Conservation (phyloP, 2,888 invertebrate genomes). For the Pomacea canaliculata region DNA sequence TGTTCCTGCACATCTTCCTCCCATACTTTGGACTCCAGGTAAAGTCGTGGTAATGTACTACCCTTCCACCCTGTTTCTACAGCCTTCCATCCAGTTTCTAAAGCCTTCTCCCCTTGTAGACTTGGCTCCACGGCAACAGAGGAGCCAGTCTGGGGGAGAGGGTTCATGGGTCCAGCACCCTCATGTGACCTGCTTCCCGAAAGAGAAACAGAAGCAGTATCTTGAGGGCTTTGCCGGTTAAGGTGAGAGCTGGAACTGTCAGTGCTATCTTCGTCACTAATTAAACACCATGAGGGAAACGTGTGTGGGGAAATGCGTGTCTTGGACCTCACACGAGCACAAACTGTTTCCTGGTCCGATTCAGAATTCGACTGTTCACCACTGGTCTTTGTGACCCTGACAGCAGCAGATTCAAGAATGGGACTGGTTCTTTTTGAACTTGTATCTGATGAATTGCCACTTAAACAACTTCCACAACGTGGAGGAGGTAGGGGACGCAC, state of each 20-base stretch:
- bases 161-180: constrained; percentile 20
- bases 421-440: constrained; percentile 21
- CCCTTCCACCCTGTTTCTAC: constrained; percentile 26
- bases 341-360: constrained; percentile 61
- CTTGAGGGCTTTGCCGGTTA: neutral
- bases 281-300: constrained; percentile 57
- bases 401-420: constrained; percentile 27
- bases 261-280: constrained; percentile 44
- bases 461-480: constrained; percentile 18
- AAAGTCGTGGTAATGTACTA: constrained; percentile 33
- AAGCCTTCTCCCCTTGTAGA: neutral
- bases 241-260: constrained; percentile 6
- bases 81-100: constrained; percentile 7
- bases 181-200: constrained; percentile 14
- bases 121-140: constrained; percentile 36
- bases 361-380: constrained; percentile 51
- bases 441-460: constrained; percentile 13
- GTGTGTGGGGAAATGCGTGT: constrained; percentile 55
- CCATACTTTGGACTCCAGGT: constrained; percentile 26
- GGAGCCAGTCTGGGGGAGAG: constrained; percentile 27
- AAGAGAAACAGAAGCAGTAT: constrained; percentile 1
- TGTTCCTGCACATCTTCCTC: constrained; percentile 30
- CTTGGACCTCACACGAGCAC: constrained; percentile 57
- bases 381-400: neutral
- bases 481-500: constrained; percentile 32